These are phyloP conservation scores for Ferrisia virgata DNA, from an alignment of 2,888 invertebrate genomes.

Conservation along the genomic window DNA sequence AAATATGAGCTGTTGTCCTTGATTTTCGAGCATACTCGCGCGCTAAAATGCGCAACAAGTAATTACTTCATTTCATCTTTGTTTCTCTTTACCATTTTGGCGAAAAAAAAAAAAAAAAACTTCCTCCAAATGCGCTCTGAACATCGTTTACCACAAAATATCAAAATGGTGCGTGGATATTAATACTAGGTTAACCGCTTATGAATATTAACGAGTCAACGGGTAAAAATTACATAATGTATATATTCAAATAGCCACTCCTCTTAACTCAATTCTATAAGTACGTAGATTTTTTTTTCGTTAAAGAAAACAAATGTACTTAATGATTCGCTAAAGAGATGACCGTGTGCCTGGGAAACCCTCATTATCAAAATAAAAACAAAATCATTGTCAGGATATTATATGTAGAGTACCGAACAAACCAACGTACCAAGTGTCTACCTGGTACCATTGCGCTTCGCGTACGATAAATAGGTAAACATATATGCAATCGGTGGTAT, in stretches of 20 bases:
- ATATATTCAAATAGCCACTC: constrained; percentile 2
- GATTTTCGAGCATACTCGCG: not conserved
- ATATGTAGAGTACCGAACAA: not conserved
- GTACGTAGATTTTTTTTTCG: not conserved
- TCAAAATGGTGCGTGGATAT: constrained; percentile 19
- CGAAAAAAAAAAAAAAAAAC: constrained; percentile 10
- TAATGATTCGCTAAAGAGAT: not conserved
- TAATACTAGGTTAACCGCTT: constrained; percentile 11
- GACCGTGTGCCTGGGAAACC: not conserved
- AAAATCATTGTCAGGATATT: not conserved
- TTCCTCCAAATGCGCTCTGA: not conserved
- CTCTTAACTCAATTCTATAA: not conserved
- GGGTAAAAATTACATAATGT: constrained; percentile 20
- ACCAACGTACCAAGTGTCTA: not conserved
- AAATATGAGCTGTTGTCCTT: constrained; percentile 19
- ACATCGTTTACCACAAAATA: constrained; percentile 23
- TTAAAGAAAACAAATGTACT: constrained; percentile 19
- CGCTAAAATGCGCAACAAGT: constrained; percentile 18
- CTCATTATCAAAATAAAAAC: constrained; percentile 10
- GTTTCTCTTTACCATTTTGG: constrained; percentile 7
- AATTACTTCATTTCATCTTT: constrained; percentile 16
- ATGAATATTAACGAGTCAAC: constrained; percentile 17
- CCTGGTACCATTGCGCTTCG: not conserved
- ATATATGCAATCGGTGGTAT: not conserved
- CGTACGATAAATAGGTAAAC: not conserved